Evolutionary conservation across 2,113 vertebrate genomes (phyloP).

Genomic region (Rhizomys pruinosus): DNA sequence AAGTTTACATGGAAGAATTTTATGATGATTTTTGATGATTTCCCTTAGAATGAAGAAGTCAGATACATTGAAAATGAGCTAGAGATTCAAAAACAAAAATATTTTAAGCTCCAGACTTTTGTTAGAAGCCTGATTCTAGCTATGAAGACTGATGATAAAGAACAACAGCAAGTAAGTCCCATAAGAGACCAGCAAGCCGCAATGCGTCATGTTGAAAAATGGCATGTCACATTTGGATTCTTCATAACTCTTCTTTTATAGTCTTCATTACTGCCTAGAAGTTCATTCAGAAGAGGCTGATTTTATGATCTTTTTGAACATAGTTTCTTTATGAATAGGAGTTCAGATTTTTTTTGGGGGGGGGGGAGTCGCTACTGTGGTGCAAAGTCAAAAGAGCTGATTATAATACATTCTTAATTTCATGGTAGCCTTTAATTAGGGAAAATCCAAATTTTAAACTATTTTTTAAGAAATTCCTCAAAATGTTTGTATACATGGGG

Average conservation of each 20-base stretch:
- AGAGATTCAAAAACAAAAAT: conserved; percentile 96
- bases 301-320: conserved; percentile 18
- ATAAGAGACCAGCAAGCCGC: background rate
- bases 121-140: conserved; percentile 94
- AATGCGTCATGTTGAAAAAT: conserved; percentile 40
- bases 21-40: conserved; percentile 63
- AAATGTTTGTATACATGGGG: background rate
- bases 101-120: conserved; percentile 93
- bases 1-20: conserved; percentile 49
- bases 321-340: conserved; percentile 27
- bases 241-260: conserved; percentile 19
- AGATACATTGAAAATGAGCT: conserved; percentile 96
- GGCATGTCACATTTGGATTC: background rate
- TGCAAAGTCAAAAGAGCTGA: conserved; percentile 56
- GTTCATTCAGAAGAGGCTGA: conserved; percentile 43
- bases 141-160: conserved; percentile 93
- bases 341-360: background rate
- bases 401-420: conserved; percentile 34
- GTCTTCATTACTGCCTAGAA: background rate
- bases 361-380: background rate
- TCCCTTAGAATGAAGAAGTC: conserved; percentile 94
- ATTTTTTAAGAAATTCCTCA: conserved; percentile 5
- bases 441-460: background rate
- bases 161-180: conserved; percentile 93
- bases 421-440: background rate